Evolutionary conservation across 1,140 invertebrate species (phyloP).

Genomic region (Laupala kohalensis): DNA sequence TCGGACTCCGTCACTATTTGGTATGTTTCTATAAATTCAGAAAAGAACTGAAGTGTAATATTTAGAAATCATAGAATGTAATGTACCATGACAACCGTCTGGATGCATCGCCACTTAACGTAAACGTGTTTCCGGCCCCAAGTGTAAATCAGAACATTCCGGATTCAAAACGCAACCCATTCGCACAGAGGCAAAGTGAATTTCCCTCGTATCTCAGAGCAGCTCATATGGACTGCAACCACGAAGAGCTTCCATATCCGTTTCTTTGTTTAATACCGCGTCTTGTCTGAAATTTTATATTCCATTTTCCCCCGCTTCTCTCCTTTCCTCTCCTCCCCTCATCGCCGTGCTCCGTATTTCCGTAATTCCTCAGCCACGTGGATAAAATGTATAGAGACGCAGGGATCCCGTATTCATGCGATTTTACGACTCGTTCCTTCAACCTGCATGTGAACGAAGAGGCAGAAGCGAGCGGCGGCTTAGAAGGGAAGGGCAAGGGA

Average conservation of each 20-base stretch:
- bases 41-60: too few species aligned
- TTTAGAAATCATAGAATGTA: too few species aligned
- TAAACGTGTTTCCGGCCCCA: too few species aligned
- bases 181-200: background rate
- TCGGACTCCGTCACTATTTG: too few species aligned
- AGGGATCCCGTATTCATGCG: background rate
- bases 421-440: background rate
- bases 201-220: background rate
- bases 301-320: background rate
- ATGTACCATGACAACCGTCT: too few species aligned
- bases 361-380: background rate
- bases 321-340: too few species aligned
- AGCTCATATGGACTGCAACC: background rate
- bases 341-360: background rate
- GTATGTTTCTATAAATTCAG: too few species aligned
- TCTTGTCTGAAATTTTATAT: background rate
- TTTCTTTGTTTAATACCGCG: background rate
- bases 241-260: background rate
- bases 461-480: too few species aligned
- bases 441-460: background rate
- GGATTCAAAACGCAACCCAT: background rate
- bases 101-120: too few species aligned
- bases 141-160: background rate
- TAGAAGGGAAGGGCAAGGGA: background rate
- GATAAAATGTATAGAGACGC: background rate